phyloP scores from a whole-genome alignment of 2,888 invertebrate genomes.

The Campopleginae sp. region DNA sequence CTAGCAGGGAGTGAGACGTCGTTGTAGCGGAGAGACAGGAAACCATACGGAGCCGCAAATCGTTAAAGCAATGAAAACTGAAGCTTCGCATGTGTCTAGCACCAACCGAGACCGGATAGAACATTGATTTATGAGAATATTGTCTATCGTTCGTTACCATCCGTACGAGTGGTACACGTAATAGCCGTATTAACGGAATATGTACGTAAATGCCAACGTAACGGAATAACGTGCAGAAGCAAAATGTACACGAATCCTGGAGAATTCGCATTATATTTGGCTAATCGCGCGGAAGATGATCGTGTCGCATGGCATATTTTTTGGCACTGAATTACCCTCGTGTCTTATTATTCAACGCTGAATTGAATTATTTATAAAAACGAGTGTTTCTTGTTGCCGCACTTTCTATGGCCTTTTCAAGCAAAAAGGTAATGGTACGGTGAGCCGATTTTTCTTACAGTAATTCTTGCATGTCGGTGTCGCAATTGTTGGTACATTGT shows the following conservation, averaged over 20 bases:
- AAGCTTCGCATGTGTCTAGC: slow-evolving; percentile 32
- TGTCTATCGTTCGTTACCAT: slow-evolving; percentile 55
- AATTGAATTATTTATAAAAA: background rate
- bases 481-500: slow-evolving; percentile 1
- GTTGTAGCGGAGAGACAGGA: slow-evolving; percentile 40
- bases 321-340: background rate
- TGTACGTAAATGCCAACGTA: background rate
- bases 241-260: slow-evolving; percentile 16
- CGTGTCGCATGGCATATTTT: background rate
- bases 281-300: slow-evolving; percentile 73
- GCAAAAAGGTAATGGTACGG: background rate
- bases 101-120: slow-evolving; percentile 72
- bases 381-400: too few species aligned
- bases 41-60: slow-evolving; percentile 22
- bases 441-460: slow-evolving; percentile 1
- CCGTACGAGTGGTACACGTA: slow-evolving; percentile 28
- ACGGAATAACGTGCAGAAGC: slow-evolving; percentile 2
- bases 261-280: slow-evolving; percentile 52
- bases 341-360: background rate
- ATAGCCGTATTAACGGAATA: slow-evolving; percentile 57
- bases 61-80: slow-evolving; percentile 42
- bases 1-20: slow-evolving; percentile 62
- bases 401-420: background rate
- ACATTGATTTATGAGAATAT: slow-evolving; percentile 76
- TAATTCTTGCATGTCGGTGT: slow-evolving; percentile 9